Base-by-base conservation (phyloP, 2,113 vertebrate genomes). In the Dasypus novemcinctus region DNA sequence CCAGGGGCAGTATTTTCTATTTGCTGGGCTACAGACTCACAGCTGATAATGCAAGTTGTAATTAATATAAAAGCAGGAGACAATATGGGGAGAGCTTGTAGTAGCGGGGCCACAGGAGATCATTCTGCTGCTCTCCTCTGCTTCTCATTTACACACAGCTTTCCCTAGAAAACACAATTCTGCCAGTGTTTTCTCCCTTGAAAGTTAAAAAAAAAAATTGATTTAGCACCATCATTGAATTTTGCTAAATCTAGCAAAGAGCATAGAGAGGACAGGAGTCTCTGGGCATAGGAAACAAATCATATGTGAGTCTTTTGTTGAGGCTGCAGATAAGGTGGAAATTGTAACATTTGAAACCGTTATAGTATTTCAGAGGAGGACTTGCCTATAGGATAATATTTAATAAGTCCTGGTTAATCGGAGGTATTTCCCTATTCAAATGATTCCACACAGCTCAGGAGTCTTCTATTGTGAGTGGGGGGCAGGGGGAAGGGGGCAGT, bases 41-140 rank as follows among this genome's bases (percentile, higher is more conserved):
- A 98, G 99, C 99, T 99, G 99, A 99, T 99, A 99, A 99, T 99
- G 99, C 99, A 99, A 99, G 99, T 99, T 99, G 99, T 99, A 99
- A 99, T 99, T 99, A 99, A 99, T 99, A 99, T 99, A 99, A 99
- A 99, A 99, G 99, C 99, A 99, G 98, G 99, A 99, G 99, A 99
- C 99, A 99, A 99, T 99, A 99, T 99, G 99, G 99, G 99, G 96
- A 98, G 98, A 98, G 98, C 98, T 98, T 98, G 99, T 98, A 98
- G 98, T 98, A 97, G 98, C 96, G 93, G 98, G 98, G 98, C 98
- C 99, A 99, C 99, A 98, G 97, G 99, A 99, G 99, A 99, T 98
- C 98, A 98, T 97, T 98, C 97, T 46, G 76, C 98, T 97, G 95
- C 98, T 98, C 98, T 99, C 98, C 98, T 98, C 98, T 96, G 97